Evolutionary conservation across 2,888 invertebrate species (phyloP).

Genomic region (Agelastica alni): DNA sequence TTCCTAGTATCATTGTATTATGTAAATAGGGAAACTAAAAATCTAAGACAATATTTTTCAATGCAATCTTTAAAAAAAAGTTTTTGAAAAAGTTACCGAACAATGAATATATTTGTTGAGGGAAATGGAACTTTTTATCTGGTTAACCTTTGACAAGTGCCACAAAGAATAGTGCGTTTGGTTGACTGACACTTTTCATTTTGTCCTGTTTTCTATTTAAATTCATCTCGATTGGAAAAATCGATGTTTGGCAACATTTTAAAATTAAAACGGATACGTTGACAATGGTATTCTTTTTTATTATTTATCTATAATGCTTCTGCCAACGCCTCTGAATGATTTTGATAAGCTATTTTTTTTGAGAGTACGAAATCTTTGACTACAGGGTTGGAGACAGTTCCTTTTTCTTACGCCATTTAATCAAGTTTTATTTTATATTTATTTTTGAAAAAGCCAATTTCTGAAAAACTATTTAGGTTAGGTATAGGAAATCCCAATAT

Average conservation of each 20-base stretch:
- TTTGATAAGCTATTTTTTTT: constrained; percentile 1
- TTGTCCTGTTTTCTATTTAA: constrained; percentile 49
- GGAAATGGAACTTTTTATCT: constrained; percentile 56
- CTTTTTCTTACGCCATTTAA: too few relatives aligned
- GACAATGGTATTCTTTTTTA: constrained; percentile 24
- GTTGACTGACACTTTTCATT: constrained; percentile 50
- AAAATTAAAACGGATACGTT: constrained; percentile 41
- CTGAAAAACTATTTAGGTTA: too few relatives aligned
- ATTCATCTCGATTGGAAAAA: constrained; percentile 43
- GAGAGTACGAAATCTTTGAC: neutral
- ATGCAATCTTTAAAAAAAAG: constrained; percentile 24
- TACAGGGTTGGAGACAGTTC: too few relatives aligned
- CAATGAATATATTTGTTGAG: constrained; percentile 48
- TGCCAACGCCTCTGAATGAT: constrained; percentile 8
- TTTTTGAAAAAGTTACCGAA: constrained; percentile 40
- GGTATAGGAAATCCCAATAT: too few relatives aligned
- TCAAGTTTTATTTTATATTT: too few relatives aligned
- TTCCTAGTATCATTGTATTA: too few relatives aligned
- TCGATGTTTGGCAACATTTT: constrained; percentile 46
- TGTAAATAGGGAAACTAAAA: too few relatives aligned
- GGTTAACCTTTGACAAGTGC: constrained; percentile 46
- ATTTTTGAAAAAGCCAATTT: too few relatives aligned
- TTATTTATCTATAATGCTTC: constrained; percentile 11
- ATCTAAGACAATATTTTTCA: too few relatives aligned
- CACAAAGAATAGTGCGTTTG: constrained; percentile 44